Evolutionary conservation across 2,888 invertebrate genomes (phyloP), one percentile per base, ranked within the genome.

Genomic region (Ctenicera cuprea): DNA sequence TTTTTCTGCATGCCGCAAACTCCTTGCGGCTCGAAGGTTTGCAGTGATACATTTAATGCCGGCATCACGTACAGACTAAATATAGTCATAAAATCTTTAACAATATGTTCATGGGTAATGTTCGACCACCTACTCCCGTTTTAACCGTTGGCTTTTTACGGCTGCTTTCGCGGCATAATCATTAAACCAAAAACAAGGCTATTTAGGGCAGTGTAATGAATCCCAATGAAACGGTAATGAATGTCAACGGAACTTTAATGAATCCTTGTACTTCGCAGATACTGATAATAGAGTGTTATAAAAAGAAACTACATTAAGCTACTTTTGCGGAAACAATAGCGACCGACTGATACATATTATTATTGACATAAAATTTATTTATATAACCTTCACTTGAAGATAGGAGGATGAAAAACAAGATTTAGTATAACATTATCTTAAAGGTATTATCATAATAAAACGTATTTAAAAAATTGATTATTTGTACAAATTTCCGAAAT

Each of bases 51-150:
- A 68, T 61, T 73, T 61, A n/a, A 69, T 62, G 18, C 14, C 45
- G 63, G 63, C 41, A 33, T 57, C 73, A 68, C 66, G 67, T 73
- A 71, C 62, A n/a, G 57, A 68, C 65, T 69, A 72, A 76, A 76
- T 74, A 69, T 73, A 69, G 73, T 73, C 69, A 73, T 73, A 73
- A 73, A 73, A 73, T 73, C 69, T 73, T 73, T 54, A 73, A 68
- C 68, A 68, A 73, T 73, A 73, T 73, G 73, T 63, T 70, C 70
- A 54, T 52, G 52, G 63, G 26, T 70, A 63, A 70, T 50, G 54
- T 68, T 68, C 67, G 68, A 73, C 64, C 59, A 73, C 69, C 64
- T 69, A 64, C 64, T 69, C 64, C 16, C 65, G 48, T 70, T 70
- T 74, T 74, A 70, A 74, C 57, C 59, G 70, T 65, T 73, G 45